Evolutionary conservation across 2,113 vertebrate species (phyloP).

Genomic region (Protobothrops mucrosquamatus): DNA sequence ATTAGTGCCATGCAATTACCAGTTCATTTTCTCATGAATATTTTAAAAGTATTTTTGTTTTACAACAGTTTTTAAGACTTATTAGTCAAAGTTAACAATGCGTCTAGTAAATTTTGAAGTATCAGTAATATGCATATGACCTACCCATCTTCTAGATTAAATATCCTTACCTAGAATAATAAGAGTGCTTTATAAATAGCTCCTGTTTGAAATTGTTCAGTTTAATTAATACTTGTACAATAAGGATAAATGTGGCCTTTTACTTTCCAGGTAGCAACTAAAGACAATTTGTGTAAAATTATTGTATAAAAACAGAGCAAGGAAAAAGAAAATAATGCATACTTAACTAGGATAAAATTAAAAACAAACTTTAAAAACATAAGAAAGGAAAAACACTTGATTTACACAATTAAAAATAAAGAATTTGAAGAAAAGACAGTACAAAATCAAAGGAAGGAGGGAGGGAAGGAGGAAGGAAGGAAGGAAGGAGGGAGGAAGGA

Average conservation of each 20-base stretch:
- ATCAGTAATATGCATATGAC: not conserved
- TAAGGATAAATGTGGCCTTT: not conserved
- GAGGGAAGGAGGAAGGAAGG: too few species aligned
- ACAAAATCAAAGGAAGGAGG: not conserved
- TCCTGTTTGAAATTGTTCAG: not conserved
- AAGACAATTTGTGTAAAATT: not conserved
- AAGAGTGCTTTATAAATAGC: not conserved
- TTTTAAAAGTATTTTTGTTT: not conserved
- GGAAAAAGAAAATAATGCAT: not conserved
- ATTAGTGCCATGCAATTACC: not conserved
- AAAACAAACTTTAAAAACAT: not conserved
- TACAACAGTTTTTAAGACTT: not conserved
- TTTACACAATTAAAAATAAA: not conserved
- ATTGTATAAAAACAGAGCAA: not conserved
- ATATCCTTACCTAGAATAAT: not conserved
- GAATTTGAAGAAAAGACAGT: not conserved
- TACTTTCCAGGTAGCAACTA: not conserved
- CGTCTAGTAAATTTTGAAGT: not conserved
- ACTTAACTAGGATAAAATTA: not conserved
- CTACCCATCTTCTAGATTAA: not conserved
- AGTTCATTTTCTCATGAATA: not conserved
- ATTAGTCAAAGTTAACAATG: not conserved
- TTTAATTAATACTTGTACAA: not conserved
- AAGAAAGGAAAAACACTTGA: too few species aligned
- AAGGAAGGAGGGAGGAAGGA: too few species aligned